Base-by-base conservation (phyloP, 2,888 invertebrate genomes). In the Cephus pygmeus region DNA sequence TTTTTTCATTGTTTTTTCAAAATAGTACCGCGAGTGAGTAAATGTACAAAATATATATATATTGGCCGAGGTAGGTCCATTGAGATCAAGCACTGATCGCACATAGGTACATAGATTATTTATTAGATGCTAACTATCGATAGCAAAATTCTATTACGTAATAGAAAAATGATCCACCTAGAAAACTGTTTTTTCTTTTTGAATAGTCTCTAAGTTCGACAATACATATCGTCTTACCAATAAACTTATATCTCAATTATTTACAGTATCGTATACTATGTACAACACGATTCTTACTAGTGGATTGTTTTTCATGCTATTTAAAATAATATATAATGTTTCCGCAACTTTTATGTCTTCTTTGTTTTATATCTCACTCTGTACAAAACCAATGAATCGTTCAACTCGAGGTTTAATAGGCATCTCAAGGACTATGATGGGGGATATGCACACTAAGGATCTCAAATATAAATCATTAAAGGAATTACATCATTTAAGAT, bases 91-190 rank as follows among this genome's bases (percentile, higher is more conserved):
- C 40, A 56, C 40, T 56, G 40, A 56, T 56, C 40, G 40, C 40
- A 56, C 40, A 6, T 71, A 71, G 31, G 76, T 73, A 77, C 69
- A 40, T 56, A 11, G 15, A 69, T 76, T 74, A 79, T 79, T 79
- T 82, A 79, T 81, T 82, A 36, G 35, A n/a, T 73, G 23, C 74
- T 73, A 34, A 73, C 35, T 34, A 73, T 71, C 69, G 75, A 77
- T 77, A 80, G 73, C 40, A 56, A 75, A 78, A 74, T 36, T 74
- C 76, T 79, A 75, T 77, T 36, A 73, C 79, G 78, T 73, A 81
- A 76, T 80, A 75, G 69, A 76, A 78, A 80, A 81, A 71, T 77
- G 73, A 74, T 34, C 73, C 76, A 77, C 68, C 76, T 77, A 80
- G 69, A 75, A 80, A 77, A 77, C 73, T 76, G 0, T 6, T 56